Percentiles rank a stretch among this genome's conserved stretches.
Evolutionary conservation across 2,888 invertebrate genomes (phyloP).

Genomic region (Dastarcus helophoroides): DNA sequence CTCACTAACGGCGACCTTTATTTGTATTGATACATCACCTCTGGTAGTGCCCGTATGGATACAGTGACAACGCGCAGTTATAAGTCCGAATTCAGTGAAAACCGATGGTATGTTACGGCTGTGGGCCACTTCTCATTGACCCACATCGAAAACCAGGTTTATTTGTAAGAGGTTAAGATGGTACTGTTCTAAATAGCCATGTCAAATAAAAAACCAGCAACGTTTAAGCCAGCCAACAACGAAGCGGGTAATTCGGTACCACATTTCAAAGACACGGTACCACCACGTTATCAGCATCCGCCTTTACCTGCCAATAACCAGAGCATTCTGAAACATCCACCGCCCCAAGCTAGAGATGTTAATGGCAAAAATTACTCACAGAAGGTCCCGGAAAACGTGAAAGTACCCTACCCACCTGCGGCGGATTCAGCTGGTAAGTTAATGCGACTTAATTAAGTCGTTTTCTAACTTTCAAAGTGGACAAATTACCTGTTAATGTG

Average conservation of each 20-base stretch:
- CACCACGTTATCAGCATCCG: slow-evolving; percentile 70
- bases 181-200: slow-evolving; percentile 20
- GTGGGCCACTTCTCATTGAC: no score
- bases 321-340: slow-evolving; percentile 51
- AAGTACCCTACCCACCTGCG: slow-evolving; percentile 18
- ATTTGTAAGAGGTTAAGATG: no score
- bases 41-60: slow-evolving; percentile 61
- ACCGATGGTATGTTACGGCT: slow-evolving; percentile 19
- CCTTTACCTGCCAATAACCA: slow-evolving; percentile 52
- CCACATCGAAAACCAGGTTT: background rate
- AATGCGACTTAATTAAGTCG: no score
- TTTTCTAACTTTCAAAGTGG: no score
- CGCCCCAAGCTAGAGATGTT: slow-evolving; percentile 32
- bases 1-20: no score
- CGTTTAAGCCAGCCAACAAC: slow-evolving; percentile 25
- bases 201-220: slow-evolving; percentile 38
- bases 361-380: slow-evolving; percentile 21
- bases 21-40: no score
- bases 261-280: slow-evolving; percentile 41
- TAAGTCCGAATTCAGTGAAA: slow-evolving; percentile 11
- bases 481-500: no score
- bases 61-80: slow-evolving; percentile 7
- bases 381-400: slow-evolving; percentile 22
- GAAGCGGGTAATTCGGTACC: slow-evolving; percentile 14
- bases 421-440: no score